Evolutionary conservation across 2,888 invertebrate species (phyloP), one percentile per base, ranked within the genome.

Genomic region (Lagria hirta): DNA sequence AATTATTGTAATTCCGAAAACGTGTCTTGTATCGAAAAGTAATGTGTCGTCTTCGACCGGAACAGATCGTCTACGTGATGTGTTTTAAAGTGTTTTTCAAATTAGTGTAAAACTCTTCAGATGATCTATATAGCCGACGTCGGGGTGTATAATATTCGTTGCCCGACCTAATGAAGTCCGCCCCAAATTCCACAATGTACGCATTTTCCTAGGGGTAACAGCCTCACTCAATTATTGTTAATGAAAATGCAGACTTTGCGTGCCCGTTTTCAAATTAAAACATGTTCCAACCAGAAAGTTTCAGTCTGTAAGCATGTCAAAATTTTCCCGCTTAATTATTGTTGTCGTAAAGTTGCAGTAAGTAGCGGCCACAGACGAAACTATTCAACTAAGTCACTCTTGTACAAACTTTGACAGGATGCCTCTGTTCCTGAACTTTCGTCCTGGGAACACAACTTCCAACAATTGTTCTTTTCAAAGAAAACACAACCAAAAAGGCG

Each of bases 261-360:
- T 40, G 45, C 29, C 40, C 12, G 30, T 24, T 18, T 16, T 15
- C 48, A 52, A 51, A 55, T 57, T 50, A 55, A 55, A 57, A 58
- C 51, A 46, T 52, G 51, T 55, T 52, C 37, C 45, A 44, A 44
- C 45, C 11, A 44, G 43, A 50, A 60, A 52, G 37, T 56, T 52
- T 44, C 41, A 43, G 40, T 48, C 45, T 51, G 49, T 53, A 53
- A 58, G 52, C 56, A 60, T 55, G 57, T 61, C 61, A 57, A 61
- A 58, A 57, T 60, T 51, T 51, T 52, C 57, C 49, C 51, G 55
- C 57, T 61, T 64, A 62, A 62, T 64, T 62, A 62, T 62, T 58
- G 62, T 59, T 59, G 62, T 55, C 60, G 58, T 61, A 61, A 60
- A 61, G 58, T 63, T 64, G 48, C 51, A 46, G 52, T 49, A 54